Conservation (phyloP, 2,113 vertebrate species). For the Ondatra zibethicus region DNA sequence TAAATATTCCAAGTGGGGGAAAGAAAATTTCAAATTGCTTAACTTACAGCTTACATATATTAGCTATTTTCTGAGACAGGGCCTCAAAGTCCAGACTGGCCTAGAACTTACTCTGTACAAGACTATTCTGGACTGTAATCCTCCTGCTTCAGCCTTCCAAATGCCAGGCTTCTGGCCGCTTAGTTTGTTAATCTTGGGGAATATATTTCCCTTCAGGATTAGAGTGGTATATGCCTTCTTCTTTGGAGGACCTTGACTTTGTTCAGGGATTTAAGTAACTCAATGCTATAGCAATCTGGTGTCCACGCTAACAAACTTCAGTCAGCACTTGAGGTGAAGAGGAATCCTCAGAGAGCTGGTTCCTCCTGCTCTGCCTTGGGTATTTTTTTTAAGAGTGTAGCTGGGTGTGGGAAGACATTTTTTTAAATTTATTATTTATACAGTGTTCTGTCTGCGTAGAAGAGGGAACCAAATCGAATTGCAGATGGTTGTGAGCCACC, state of each 20-base stretch:
- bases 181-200: not conserved
- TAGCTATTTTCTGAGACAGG: not conserved
- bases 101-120: not conserved
- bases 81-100: not conserved
- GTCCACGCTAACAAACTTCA: not conserved
- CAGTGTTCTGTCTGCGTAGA: no score
- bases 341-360: not conserved
- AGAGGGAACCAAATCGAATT: no score
- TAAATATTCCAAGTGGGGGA: not conserved
- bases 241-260: conserved; percentile 12
- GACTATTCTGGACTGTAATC: not conserved
- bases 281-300: not conserved
- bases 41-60: not conserved
- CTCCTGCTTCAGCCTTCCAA: not conserved
- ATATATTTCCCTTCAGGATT: not conserved
- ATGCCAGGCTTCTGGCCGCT: not conserved
- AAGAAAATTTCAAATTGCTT: conserved; percentile 6
- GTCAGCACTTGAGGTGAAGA: not conserved
- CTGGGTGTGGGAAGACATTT: no score
- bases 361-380: not conserved
- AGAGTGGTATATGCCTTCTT: not conserved
- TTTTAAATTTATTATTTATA: no score
- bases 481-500: no score
- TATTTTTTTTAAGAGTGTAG: no score
- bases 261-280: not conserved